Evolutionary conservation across 2,797 vertebrate genomes (phyloP).

Genomic region (Acanthurus leucopareius): DNA sequence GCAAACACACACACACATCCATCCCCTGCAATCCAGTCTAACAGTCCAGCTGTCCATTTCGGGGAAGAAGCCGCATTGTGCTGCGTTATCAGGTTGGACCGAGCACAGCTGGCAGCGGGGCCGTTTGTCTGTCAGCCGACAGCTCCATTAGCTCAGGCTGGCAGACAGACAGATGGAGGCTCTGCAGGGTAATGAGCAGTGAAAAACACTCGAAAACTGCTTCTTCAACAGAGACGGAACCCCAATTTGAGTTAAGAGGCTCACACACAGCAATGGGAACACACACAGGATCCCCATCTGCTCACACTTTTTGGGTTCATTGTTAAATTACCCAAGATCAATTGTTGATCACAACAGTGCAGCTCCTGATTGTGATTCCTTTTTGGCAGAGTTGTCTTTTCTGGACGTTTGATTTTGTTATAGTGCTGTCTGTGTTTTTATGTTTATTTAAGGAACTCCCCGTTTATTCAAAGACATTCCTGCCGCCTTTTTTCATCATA

Average conservation of each 20-base stretch:
- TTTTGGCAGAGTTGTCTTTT: conserved; percentile 5
- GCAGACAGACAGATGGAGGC: conserved; percentile 75
- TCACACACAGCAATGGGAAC: conserved; percentile 30
- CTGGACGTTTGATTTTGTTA: background rate
- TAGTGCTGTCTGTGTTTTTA: conserved; percentile 8
- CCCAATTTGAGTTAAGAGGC: conserved; percentile 50
- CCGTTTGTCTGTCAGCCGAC: conserved; percentile 75
- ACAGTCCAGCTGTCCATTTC: conserved; percentile 36
- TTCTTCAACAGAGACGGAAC: conserved; percentile 29
- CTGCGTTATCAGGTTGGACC: conserved; percentile 62
- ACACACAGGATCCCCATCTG: conserved; percentile 64
- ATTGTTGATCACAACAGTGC: conserved; percentile 30
- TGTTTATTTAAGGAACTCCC: background rate
- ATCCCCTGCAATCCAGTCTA: conserved; percentile 33
- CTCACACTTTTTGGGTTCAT: conserved; percentile 56
- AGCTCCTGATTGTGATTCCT: conserved; percentile 8
- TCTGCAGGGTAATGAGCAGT: conserved; percentile 73
- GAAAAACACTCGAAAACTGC: conserved; percentile 51
- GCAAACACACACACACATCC: conserved; percentile 4
- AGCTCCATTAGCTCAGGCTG: conserved; percentile 74
- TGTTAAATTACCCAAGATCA: conserved; percentile 48
- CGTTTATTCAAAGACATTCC: background rate
- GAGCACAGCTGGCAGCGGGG: conserved; percentile 75
- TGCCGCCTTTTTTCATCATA: background rate
- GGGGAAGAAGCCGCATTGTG: conserved; percentile 42